Base-by-base conservation (phyloP, 2,888 invertebrate genomes). In the Ceraclea dissimilis region DNA sequence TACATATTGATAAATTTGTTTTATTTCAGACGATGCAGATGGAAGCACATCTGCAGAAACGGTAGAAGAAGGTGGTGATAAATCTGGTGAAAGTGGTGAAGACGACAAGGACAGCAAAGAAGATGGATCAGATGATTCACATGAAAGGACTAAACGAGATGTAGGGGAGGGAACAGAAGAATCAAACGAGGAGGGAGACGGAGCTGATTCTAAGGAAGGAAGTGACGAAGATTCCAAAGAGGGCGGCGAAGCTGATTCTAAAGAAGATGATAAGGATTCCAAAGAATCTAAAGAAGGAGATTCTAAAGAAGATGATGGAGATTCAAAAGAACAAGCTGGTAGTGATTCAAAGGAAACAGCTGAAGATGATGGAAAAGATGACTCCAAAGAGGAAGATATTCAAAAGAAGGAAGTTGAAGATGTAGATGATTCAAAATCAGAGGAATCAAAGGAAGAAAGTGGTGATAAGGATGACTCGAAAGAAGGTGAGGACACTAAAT, bases 141-240 rank as follows among this genome's bases (percentile, higher is more conserved):
- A 39, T 13, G 49, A 26, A 13, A 54, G 54, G 16, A 43, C 18
- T 34, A 54, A 54, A 16, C 17, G 54, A 43, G 68, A 66, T 56
- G 63, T 68, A 58, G 64, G 61, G 44, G 62, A 64, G 54, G 63
- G 65, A 67, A 68, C 49, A 50, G 67, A 69, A 51, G 66, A 68
- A 60, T 64, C 64, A 17, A 63, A 65, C 48, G 68, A 70, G 52
- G 67, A 67, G 59, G 64, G 62, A 49, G 69, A 69, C 13, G 69
- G 54, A 22, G 54, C 43, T 48, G 69, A 69, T 54, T 63, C 64
- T 46, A 60, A 62, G 33, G 68, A 70, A 52, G 64, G 13, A 34
- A 62, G 47, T 33, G 69, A 56, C 22, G 54, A 44, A 49, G 69
- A 69, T 54, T 63, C 64, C 43, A 60, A 62, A 34, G 68, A 70